Percentiles rank a stretch among this genome's conserved stretches.
phyloP scores from a whole-genome alignment of 1,140 invertebrate genomes.

The Berghia stephanieae region DNA sequence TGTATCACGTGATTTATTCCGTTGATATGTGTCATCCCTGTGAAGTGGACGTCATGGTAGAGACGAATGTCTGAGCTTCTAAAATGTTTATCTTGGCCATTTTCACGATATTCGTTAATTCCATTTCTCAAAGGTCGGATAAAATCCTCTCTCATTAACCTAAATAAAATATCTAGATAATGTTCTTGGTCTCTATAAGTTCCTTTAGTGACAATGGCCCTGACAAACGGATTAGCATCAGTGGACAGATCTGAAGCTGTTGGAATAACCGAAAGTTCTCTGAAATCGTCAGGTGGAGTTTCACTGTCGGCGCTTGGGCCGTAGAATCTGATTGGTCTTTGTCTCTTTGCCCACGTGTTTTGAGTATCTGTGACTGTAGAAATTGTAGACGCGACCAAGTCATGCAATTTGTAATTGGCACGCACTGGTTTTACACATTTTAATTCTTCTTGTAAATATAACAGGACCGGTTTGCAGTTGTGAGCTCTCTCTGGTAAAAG shows the following conservation, averaged over 20 bases:
- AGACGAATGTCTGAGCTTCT: conserved; percentile 41
- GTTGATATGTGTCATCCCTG: conserved; percentile 40
- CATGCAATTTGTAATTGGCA: too few species aligned
- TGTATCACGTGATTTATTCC: conserved; percentile 47
- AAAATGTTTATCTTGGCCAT: background rate
- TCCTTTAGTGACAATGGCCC: conserved; percentile 25
- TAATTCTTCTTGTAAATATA: too few species aligned
- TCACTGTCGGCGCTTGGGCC: too few species aligned
- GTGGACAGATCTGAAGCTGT: conserved; percentile 47
- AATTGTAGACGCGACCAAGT: too few species aligned
- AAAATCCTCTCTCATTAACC: conserved; percentile 78
- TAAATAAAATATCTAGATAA: conserved; percentile 82
- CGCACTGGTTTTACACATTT: too few species aligned
- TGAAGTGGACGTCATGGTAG: conserved; percentile 51
- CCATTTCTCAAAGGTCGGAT: conserved; percentile 63
- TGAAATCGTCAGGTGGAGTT: conserved; percentile 58
- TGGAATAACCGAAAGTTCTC: conserved; percentile 55
- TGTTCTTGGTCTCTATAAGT: conserved; percentile 69
- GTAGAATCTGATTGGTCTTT: too few species aligned
- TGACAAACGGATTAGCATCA: conserved; percentile 59
- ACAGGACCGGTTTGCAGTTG: too few species aligned
- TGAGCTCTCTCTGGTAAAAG: too few species aligned
- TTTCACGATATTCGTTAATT: conserved; percentile 48
- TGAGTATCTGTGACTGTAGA: too few species aligned
- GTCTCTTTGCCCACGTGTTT: too few species aligned